Evolutionary conservation across 1,140 invertebrate species (phyloP).

Genomic region (Formica exsecta): DNA sequence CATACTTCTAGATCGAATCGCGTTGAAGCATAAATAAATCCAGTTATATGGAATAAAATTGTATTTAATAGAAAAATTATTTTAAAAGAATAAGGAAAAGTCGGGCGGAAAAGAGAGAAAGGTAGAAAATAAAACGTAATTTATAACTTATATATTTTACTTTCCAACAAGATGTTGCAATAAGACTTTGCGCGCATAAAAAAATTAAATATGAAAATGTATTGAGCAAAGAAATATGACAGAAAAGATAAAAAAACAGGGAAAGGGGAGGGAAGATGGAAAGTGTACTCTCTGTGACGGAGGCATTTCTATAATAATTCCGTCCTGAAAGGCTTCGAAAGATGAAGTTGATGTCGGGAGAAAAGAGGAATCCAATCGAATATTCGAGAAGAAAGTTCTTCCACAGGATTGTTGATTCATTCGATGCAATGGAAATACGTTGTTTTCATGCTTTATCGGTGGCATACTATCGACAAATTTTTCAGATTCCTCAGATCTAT

Average conservation of each 20-base stretch:
- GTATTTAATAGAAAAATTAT: neutral
- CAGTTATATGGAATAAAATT: neutral
- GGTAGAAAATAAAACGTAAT: neutral
- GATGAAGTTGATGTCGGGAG: conserved; percentile 33
- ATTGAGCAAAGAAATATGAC: conserved; percentile 38
- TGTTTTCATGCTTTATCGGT: conserved; percentile 48
- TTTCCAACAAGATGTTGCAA: neutral
- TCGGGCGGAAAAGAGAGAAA: neutral
- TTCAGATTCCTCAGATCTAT: neutral
- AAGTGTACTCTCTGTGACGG: conserved; percentile 22
- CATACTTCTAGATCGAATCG: neutral
- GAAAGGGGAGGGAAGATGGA: neutral
- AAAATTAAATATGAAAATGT: conserved; percentile 9
- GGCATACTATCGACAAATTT: conserved; percentile 9
- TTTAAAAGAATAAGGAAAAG: neutral
- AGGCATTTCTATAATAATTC: conserved; percentile 52
- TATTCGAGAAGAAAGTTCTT: conserved; percentile 14
- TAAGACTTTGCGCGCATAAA: conserved; percentile 2
- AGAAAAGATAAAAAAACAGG: conserved; percentile 2
- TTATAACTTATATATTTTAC: conserved; percentile 20
- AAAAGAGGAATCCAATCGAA: conserved; percentile 57
- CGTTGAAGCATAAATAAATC: neutral
- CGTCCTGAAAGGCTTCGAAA: conserved; percentile 29
- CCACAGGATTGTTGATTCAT: conserved; percentile 3
- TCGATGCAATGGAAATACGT: conserved; percentile 21